These are phyloP conservation scores for Spialia ferax DNA, from an alignment of 2,888 invertebrate genomes.

Conservation along the genomic window DNA sequence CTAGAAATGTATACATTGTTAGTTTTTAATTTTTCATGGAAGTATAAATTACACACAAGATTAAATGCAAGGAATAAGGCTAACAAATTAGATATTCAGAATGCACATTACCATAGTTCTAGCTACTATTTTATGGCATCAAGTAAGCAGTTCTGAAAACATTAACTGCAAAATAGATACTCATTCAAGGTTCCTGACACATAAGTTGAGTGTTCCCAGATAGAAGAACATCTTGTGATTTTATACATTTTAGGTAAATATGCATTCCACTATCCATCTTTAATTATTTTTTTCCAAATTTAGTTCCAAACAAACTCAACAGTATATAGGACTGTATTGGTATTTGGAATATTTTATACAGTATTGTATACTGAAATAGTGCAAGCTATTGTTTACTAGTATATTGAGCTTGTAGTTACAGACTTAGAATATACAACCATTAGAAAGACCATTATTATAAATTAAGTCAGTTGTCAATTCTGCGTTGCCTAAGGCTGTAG, in stretches of 20 bases:
- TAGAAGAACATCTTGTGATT: too few relatives aligned
- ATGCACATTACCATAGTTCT: background rate
- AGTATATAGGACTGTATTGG: background rate
- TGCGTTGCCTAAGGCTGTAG: constrained; percentile 13
- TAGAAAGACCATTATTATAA: constrained; percentile 12
- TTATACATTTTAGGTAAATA: background rate
- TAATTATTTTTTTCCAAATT: background rate
- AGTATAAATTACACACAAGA: constrained; percentile 6
- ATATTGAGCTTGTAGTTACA: constrained; percentile 22
- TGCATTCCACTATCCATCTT: background rate
- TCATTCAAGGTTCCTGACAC: too few relatives aligned
- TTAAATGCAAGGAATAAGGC: constrained; percentile 20
- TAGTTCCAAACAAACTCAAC: background rate
- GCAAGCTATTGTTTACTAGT: constrained; percentile 2
- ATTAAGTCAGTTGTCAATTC: constrained; percentile 1
- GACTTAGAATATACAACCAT: constrained; percentile 15
- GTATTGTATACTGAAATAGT: background rate
- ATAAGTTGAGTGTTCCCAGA: too few relatives aligned
- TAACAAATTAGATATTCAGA: background rate
- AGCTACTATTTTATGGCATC: background rate
- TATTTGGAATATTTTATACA: background rate
- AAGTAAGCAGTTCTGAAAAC: background rate
- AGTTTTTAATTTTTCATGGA: background rate
- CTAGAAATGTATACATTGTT: constrained; percentile 9
- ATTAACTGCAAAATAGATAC: background rate